phyloP scores from a whole-genome alignment of 64 coral and sea anemone genomes.

The Pocillopora damicornis region DNA sequence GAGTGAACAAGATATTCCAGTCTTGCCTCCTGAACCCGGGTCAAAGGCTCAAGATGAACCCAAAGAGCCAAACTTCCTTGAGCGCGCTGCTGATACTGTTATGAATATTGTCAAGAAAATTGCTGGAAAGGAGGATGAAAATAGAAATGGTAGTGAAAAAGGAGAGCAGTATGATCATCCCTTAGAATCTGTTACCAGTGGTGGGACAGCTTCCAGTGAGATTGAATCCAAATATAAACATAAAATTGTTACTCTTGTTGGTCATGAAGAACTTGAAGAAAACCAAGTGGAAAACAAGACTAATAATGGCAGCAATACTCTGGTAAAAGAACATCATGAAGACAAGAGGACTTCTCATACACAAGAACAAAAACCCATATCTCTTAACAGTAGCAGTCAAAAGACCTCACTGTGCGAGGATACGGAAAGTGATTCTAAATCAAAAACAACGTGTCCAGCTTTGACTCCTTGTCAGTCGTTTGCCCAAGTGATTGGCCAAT shows the following conservation, averaged over 20 bases:
- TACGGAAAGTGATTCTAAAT: neutral
- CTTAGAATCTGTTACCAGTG: neutral
- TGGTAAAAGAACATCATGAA: neutral
- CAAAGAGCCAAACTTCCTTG: conserved; percentile 59
- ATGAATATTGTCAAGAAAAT: conserved; percentile 82
- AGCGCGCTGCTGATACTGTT: conserved; percentile 82
- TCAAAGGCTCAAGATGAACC: conserved; percentile 47
- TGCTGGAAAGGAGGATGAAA: conserved; percentile 56
- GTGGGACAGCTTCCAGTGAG: neutral
- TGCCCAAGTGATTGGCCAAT: conserved; percentile 46
- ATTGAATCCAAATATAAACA: conserved; percentile 8
- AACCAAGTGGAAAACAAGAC: neutral
- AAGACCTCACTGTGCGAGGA: neutral
- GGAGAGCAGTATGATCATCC: conserved; percentile 17
- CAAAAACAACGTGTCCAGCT: conserved; percentile 17
- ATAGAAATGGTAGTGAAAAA: conserved; percentile 21
- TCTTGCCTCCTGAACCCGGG: conserved; percentile 71
- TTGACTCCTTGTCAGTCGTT: conserved; percentile 42
- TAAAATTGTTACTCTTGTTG: conserved; percentile 75
- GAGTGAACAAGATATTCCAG: conserved; percentile 70
- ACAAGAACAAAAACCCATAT: neutral
- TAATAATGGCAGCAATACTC: neutral
- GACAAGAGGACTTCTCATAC: neutral
- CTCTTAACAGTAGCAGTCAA: neutral
- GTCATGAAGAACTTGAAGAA: conserved; percentile 55